Evolutionary conservation across 2,888 invertebrate species (phyloP).

Genomic region (Aproaerema taeniolella): DNA sequence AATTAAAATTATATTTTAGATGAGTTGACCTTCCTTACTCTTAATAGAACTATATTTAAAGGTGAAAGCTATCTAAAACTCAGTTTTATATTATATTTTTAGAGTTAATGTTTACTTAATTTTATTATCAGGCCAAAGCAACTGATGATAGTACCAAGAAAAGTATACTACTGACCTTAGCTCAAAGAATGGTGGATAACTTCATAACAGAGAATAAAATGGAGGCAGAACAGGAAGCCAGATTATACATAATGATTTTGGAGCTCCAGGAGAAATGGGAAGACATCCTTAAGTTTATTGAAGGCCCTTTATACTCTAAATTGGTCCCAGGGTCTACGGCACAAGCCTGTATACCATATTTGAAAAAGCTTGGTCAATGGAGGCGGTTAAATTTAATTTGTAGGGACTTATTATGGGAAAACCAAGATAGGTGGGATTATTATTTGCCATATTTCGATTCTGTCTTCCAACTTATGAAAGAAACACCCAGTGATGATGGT

Average conservation of each 20-base stretch:
- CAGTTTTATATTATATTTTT: too few species aligned
- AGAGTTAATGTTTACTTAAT: too few species aligned
- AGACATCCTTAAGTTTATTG: constrained; percentile 88
- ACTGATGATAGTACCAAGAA: constrained; percentile 74
- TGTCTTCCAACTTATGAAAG: constrained; percentile 78
- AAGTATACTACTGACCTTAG: constrained; percentile 88
- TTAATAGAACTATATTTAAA: too few species aligned
- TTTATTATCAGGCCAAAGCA: constrained; percentile 66
- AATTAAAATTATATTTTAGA: too few species aligned
- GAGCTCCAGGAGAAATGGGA: constrained; percentile 87
- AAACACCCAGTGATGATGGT: constrained; percentile 40
- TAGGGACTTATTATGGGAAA: constrained; percentile 84
- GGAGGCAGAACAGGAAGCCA: constrained; percentile 95
- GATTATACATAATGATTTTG: constrained; percentile 90
- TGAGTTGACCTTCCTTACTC: too few species aligned
- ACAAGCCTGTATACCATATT: constrained; percentile 84
- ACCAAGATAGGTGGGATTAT: constrained; percentile 85
- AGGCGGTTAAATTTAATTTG: constrained; percentile 83
- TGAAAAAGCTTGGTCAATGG: constrained; percentile 86
- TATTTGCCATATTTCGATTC: constrained; percentile 85
- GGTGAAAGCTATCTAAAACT: too few species aligned
- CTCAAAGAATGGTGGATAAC: constrained; percentile 96
- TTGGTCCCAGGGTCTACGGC: constrained; percentile 82
- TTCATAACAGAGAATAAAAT: constrained; percentile 91
- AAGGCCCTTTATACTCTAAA: constrained; percentile 83